Conservation (phyloP, 2,888 invertebrate species). For the Heterodera filipjevi region DNA sequence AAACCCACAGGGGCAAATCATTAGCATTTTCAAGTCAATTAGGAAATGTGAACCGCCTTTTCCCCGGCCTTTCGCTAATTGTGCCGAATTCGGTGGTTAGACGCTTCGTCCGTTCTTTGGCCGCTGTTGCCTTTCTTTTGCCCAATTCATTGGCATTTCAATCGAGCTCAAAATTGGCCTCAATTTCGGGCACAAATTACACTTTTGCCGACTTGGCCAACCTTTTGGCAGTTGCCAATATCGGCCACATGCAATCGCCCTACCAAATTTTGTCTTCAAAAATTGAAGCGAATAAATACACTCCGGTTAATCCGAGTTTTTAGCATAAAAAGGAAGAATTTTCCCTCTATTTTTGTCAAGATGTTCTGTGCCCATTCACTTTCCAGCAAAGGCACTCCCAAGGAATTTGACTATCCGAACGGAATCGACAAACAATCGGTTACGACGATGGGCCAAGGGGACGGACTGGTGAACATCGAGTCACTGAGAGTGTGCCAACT, state of each 20-base stretch:
- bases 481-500: constrained; percentile 83
- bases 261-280: neutral
- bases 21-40: neutral
- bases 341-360: neutral
- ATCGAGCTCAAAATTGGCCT: neutral
- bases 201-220: neutral
- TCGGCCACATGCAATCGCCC: neutral
- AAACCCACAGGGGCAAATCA: neutral
- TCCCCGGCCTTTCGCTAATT: neutral
- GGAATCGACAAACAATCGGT: constrained; percentile 65
- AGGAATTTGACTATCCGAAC: neutral
- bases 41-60: neutral
- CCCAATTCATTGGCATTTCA: neutral
- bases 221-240: neutral
- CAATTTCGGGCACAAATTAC: neutral
- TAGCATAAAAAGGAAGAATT: too few species aligned
- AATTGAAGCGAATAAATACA: neutral
- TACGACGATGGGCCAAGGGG: constrained; percentile 81
- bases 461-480: constrained; percentile 90
- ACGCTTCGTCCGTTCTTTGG: neutral
- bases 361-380: neutral
- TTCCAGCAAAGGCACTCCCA: neutral
- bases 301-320: too few species aligned
- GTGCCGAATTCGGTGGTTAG: neutral
- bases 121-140: neutral